Evolutionary conservation across 2,888 invertebrate species (phyloP), one percentile per base, ranked within the genome.

Genomic region (Parthenolecanium corni): DNA sequence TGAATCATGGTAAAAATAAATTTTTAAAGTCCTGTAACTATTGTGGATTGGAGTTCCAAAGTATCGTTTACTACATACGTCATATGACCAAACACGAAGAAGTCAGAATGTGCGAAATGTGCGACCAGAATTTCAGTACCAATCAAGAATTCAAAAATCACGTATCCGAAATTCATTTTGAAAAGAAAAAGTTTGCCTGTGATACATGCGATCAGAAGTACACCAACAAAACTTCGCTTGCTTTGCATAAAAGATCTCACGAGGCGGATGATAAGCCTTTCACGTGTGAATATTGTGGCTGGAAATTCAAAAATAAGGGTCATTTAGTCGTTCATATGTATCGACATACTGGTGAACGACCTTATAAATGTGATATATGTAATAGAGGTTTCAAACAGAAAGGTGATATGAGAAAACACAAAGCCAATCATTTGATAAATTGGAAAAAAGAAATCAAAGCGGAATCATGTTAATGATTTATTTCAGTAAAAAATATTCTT

Each of bases 331-430:
- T 46, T n/a, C 57, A 57, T 46, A 57, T 57, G 23, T 57, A 57
- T 46, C 31, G 57, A 11, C 57, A 57, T 21, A 57, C 57, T 14
- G 57, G 47, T 6, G 57, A 57, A 46, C 25, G 31, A 11, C 57
- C 57, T 11, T 46, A 57, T 6, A 42, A 21, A 23, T 57, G 57
- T 57, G 14, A 12, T 57, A 36, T 57, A 12, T 57, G 57, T 21
- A 44, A 44, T 46, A 40, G 57, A 24, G 46, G 46, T 1, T 57
- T 57, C 20, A 46, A 47, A n/a, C 57, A 57, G 21, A 57, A 46
- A 31, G 57, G 57, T 11, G 57, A 57, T 31, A 46, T 57, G 57
- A 44, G 57, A 20, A 46, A 57, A 6, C 57, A 57, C 25, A 57
- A 57, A 57, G 57, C 31, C 25, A 31, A 25, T 14, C 57, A 57